phyloP scores from a whole-genome alignment of 2,797 vertebrate species.

The Cichlasoma orientale region DNA sequence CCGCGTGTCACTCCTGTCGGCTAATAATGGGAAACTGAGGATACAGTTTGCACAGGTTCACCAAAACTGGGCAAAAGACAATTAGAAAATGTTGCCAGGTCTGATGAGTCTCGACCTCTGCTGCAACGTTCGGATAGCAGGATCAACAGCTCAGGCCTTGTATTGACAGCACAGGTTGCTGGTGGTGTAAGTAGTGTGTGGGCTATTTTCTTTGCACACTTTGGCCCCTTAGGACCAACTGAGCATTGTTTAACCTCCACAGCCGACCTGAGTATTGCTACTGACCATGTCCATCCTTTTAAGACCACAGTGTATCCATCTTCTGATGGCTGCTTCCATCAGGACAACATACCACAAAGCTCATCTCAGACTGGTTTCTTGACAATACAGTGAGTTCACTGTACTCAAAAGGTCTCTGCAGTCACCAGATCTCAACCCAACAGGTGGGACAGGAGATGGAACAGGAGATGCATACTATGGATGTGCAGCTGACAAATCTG shows the following conservation, averaged over 20 bases:
- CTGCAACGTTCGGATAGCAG: background rate
- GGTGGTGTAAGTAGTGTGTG: background rate
- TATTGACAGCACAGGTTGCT: background rate
- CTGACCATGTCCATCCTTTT: background rate
- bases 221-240: background rate
- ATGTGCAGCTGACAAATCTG: background rate
- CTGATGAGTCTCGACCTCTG: background rate
- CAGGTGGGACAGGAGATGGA: background rate
- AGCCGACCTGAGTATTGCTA: background rate
- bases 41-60: background rate
- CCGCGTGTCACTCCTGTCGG: too few species aligned
- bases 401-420: background rate
- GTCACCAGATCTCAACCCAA: background rate
- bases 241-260: background rate
- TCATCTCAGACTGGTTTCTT: background rate
- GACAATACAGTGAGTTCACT: background rate
- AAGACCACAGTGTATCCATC: background rate
- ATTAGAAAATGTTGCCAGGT: background rate
- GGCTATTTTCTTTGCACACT: background rate
- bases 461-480: background rate
- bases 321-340: rapidly evolving
- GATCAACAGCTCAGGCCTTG: background rate
- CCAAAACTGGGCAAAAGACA: background rate
- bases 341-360: background rate
- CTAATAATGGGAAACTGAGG: background rate